Base-by-base conservation (phyloP, 2,888 invertebrate genomes). In the Eulithis testata region DNA sequence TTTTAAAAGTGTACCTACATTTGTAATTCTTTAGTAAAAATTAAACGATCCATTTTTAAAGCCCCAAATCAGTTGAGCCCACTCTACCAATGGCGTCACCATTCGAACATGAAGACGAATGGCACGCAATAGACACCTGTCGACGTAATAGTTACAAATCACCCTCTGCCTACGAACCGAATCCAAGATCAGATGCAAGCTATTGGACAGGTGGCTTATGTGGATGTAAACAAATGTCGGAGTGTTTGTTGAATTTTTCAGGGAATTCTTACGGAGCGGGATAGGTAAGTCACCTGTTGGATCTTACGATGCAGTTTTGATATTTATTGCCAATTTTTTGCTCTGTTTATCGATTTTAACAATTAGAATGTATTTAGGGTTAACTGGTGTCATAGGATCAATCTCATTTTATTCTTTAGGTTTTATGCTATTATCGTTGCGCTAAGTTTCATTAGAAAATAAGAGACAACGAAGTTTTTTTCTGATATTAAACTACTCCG, bases 141-240 rank as follows among this genome's bases (percentile, higher is more conserved):
- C 78, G 47, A 44, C 44, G 60, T 76, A 75, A 78, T 78, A 70
- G 74, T 68, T 54, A 78, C 73, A 76, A 75, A 78, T 67, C 40
- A 63, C 55, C 37, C 3, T 6, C 14, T 36, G 36, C 45, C 12
- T 27, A 31, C 62, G 62, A 57, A 66, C 61, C 56, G 65, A 73
- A 72, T 74, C 65, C 63, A 62, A 62, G 64, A 72, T 73, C 60
- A 66, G 65, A 63, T 68, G 66, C 56, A 71, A 54, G 54, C 31
- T 65, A 65, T 65, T 65, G 58, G 63, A 65, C 71, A 70, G 71
- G 66, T 68, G n/a, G 52, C 40, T 49, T 49, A 43, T 59, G 51
- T 53, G 12, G 56, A 59, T 63, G 60, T 58, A 57, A 65, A 65
- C 61, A 61, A 65, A 65, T 65, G 11, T 56, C 31, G 7, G 31